A percentile compares a stretch with the other conserved stretches of the same genome.
Evolutionary conservation across 2,797 vertebrate species (phyloP).

Genomic region (Cirrhinus molitorella): DNA sequence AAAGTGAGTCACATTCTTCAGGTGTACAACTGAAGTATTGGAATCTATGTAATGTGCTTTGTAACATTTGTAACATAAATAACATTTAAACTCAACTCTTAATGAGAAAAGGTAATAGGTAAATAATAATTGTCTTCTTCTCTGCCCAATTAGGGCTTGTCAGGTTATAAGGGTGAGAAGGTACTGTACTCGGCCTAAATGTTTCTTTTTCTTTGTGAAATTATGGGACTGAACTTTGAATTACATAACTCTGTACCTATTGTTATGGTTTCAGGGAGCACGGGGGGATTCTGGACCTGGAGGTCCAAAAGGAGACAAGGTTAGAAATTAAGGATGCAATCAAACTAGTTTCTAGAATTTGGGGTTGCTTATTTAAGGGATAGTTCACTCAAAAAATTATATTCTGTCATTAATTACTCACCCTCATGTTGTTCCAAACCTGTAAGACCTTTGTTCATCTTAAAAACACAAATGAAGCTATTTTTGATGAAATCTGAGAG

Average conservation of each 20-base stretch:
- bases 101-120: background rate
- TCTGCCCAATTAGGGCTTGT: conserved; percentile 41
- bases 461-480: no score
- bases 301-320: conserved; percentile 59
- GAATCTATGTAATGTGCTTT: background rate
- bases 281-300: conserved; percentile 45
- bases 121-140: background rate
- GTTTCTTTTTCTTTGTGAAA: background rate
- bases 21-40: background rate
- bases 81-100: background rate
- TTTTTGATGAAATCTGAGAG: no score
- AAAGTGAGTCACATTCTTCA: conserved; percentile 47
- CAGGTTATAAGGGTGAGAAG: conserved; percentile 61
- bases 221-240: background rate
- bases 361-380: background rate
- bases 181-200: background rate
- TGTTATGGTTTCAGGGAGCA: conserved; percentile 51
- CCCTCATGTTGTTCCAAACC: no score
- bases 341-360: background rate
- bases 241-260: background rate
- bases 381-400: no score
- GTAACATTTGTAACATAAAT: background rate
- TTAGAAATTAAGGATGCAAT: background rate
- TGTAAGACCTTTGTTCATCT: no score
- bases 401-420: no score